phyloP scores from a whole-genome alignment of 2,797 vertebrate species.

The Molossus alvarezi region DNA sequence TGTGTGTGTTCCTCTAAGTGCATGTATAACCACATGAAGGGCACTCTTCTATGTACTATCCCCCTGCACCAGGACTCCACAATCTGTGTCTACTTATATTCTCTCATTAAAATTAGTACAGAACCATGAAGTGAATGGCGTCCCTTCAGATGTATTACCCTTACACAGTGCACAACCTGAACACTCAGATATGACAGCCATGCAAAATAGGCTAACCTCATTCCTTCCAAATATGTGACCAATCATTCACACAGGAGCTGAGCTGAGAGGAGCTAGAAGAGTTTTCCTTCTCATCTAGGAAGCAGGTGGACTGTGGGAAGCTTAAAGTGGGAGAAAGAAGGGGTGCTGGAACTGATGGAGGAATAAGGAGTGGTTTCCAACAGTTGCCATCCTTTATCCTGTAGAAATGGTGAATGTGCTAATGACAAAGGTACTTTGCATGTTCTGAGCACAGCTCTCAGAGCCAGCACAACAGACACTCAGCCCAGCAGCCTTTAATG shows the following conservation, averaged over 20 bases:
- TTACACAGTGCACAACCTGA: not conserved
- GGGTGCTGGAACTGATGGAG: not conserved
- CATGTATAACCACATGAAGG: not conserved
- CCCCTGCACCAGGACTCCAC: not conserved
- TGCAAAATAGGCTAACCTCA: not conserved
- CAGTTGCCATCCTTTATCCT: not conserved
- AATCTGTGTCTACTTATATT: not conserved
- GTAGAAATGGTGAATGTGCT: not conserved
- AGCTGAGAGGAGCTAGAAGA: slow-evolving; percentile 28
- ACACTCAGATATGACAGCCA: not conserved
- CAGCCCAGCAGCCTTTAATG: not conserved
- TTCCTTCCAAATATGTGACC: not conserved
- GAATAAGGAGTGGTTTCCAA: not conserved
- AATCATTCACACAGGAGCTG: not conserved
- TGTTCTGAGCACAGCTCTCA: not conserved
- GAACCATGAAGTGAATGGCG: not conserved
- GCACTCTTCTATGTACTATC: not conserved
- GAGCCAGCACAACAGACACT: not conserved
- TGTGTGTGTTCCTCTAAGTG: not conserved
- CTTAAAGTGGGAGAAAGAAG: not conserved
- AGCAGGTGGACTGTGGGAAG: slow-evolving; percentile 18
- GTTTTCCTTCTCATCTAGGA: slow-evolving; percentile 40
- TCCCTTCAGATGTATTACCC: slow-evolving; percentile 6
- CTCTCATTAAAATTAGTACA: not conserved
- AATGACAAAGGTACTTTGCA: not conserved